phyloP scores from a whole-genome alignment of 2,888 invertebrate genomes.

The Cantharis rustica region DNA sequence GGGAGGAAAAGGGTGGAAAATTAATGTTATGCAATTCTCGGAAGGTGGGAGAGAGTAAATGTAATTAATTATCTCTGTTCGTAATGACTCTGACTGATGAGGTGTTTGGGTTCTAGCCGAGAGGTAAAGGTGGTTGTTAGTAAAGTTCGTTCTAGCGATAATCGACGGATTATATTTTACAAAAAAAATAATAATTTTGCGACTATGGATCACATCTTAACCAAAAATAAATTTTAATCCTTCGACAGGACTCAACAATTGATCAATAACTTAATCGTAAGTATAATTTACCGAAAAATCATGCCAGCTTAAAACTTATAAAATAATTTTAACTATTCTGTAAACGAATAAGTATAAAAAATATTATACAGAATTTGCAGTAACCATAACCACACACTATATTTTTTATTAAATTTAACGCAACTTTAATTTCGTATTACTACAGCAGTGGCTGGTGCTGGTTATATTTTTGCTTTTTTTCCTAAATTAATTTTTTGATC shows the following conservation, averaged over 20 bases:
- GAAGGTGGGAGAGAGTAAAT: slow-evolving; percentile 63
- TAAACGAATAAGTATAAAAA: too few species aligned
- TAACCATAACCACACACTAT: too few species aligned
- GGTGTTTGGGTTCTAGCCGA: slow-evolving; percentile 55
- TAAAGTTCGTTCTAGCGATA: slow-evolving; percentile 46
- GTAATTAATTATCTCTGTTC: slow-evolving; percentile 67
- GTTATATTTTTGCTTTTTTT: too few species aligned
- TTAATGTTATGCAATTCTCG: slow-evolving; percentile 61
- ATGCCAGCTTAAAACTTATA: not conserved
- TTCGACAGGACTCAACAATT: not conserved
- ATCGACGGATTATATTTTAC: slow-evolving; percentile 45
- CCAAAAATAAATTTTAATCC: not conserved
- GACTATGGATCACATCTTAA: not conserved
- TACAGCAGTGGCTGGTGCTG: too few species aligned
- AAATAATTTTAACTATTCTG: too few species aligned
- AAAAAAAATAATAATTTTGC: not conserved
- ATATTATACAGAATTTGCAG: too few species aligned
- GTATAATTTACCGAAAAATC: not conserved
- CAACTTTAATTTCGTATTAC: too few species aligned
- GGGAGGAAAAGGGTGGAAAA: slow-evolving; percentile 44
- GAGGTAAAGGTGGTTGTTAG: slow-evolving; percentile 28
- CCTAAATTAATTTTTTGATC: too few species aligned
- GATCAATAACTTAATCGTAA: not conserved
- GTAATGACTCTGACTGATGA: slow-evolving; percentile 70
- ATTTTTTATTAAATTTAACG: too few species aligned